phyloP scores from a whole-genome alignment of 1,140 invertebrate genomes.

The Trichogramma pretiosum region DNA sequence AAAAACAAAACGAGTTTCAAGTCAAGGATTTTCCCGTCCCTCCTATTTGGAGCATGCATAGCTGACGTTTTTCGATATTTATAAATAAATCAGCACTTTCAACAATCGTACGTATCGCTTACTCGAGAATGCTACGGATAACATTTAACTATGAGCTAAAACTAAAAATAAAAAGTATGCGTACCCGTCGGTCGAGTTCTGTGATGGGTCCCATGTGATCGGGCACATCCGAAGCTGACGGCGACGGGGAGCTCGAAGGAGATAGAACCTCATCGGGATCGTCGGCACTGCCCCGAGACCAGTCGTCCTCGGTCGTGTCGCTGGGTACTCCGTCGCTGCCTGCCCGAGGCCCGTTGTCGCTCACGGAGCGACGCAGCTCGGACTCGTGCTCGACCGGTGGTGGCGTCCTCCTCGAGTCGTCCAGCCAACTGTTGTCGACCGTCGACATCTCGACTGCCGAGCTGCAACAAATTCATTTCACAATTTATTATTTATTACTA shows the following conservation, averaged over 20 bases:
- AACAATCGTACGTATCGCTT: no score
- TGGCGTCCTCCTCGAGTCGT: slow-evolving; percentile 28
- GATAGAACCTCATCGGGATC: slow-evolving; percentile 48
- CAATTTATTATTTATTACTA: no score
- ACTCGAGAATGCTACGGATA: no score
- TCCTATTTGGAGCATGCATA: no score
- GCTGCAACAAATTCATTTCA: no score
- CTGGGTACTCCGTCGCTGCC: slow-evolving; percentile 57
- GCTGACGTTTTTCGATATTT: no score
- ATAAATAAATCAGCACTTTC: no score
- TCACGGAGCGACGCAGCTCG: slow-evolving; percentile 42
- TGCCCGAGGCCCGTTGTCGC: slow-evolving; percentile 43
- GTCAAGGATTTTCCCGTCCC: no score
- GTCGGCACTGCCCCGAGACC: slow-evolving; percentile 56
- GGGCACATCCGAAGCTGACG: slow-evolving; percentile 27
- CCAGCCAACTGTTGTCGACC: slow-evolving; percentile 33
- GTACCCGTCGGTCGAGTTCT: slow-evolving; percentile 42
- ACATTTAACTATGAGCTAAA: no score
- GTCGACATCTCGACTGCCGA: slow-evolving; percentile 38
- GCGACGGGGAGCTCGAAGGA: slow-evolving; percentile 37
- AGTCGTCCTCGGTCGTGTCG: slow-evolving; percentile 58
- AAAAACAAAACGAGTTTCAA: no score
- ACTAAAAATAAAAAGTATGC: no score
- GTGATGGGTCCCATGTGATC: slow-evolving; percentile 37
- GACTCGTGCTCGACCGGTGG: slow-evolving; percentile 30